phyloP scores from a whole-genome alignment of 1,140 invertebrate species.

The Aleiodes sp. region DNA sequence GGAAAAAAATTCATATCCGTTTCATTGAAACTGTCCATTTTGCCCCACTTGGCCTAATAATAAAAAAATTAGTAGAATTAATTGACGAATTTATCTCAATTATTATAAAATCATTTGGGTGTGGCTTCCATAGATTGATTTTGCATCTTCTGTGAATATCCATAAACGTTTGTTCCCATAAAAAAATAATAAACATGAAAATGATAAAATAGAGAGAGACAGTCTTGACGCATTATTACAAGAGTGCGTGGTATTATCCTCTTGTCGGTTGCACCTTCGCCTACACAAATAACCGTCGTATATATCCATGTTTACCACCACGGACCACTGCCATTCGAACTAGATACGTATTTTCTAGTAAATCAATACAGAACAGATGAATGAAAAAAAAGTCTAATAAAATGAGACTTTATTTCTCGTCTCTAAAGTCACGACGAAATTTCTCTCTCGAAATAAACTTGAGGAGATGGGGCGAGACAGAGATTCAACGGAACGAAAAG shows the following conservation, averaged over 20 bases:
- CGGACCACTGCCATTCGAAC: too few species aligned
- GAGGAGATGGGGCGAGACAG: constrained; percentile 21
- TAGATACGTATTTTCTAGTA: not conserved
- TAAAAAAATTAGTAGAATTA: too few species aligned
- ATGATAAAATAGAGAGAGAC: not conserved
- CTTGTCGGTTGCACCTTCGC: not conserved
- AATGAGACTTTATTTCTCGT: not conserved
- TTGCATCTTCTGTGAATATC: not conserved
- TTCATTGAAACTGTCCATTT: too few species aligned
- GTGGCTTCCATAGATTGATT: not conserved
- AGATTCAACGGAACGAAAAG: constrained; percentile 28
- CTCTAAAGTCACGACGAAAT: not conserved
- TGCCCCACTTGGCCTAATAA: too few species aligned
- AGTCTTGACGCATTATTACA: not conserved
- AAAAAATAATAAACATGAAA: not conserved
- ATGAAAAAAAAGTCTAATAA: too few species aligned
- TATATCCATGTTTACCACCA: not conserved
- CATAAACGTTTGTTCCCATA: not conserved
- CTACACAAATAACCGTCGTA: not conserved
- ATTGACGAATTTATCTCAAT: too few species aligned
- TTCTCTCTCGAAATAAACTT: not conserved
- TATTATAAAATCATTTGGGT: not conserved
- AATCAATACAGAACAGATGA: not conserved
- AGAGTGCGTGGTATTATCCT: not conserved
- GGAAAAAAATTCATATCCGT: too few species aligned